Base-by-base conservation (phyloP, 2,888 invertebrate species). In the Azorinus chamasolen region DNA sequence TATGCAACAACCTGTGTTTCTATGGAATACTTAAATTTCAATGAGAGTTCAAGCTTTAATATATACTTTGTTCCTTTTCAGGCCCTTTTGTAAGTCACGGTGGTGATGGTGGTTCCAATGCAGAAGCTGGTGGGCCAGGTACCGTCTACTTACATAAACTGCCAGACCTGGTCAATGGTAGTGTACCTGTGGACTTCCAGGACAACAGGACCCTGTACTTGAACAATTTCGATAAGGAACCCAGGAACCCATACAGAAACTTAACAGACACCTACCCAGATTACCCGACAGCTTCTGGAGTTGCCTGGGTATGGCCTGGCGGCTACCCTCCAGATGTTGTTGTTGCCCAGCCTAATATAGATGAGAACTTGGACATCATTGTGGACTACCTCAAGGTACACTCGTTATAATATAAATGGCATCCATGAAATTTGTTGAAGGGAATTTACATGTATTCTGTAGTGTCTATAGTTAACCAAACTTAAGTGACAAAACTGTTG, bases 101-200 rank as follows among this genome's bases (percentile, higher is more conserved):
- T 50, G 88, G 88, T 16, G 24, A 57, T 8, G 84, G 85, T 53
- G 85, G 86, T 16, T 50, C 18, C 8, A 22, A 53, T 18, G 79
- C 78, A 10, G 87, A 87, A 66, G 72, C 83, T 57, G 89, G 89
- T 8, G 88, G 86, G 1, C 73, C 89, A 14, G 89, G 89, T 8
- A 86, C 89, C 0, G 71, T 86, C 39, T 89, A 89, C 72, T 58
- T 87, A 14, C 87, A 89, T 69, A 79, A 64, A 46, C 64, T 88
- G 22, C 85, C 86, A 14, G 77, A 68, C 10, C 46, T 58, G 6
- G 50, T 41, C 3, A 54, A 51, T 51, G 79, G 76, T 41, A 37
- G 61, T 20, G 39, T 68, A n/a, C 73, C 82, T 8, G 54, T 58
- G 3, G 55, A 41, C 20, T 84, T 79, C 61, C n/a, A 24, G 24